Percentiles rank a stretch among this genome's conserved stretches.
Evolutionary conservation across 2,113 vertebrate genomes (phyloP).

Genomic region (Hippocampus abdominalis): DNA sequence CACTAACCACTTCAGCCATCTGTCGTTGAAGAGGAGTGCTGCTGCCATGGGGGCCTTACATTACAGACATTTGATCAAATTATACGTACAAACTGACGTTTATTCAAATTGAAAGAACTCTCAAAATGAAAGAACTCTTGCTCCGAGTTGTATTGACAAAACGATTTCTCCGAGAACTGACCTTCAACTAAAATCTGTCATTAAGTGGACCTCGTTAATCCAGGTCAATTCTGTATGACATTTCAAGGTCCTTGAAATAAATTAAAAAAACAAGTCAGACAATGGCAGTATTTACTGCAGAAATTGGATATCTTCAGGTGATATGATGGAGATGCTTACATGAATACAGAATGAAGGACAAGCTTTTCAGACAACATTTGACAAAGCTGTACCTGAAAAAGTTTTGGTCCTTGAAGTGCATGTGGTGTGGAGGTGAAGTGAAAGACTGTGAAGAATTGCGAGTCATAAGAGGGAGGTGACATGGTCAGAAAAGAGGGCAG

Average conservation of each 20-base stretch:
- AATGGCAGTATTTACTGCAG: not conserved
- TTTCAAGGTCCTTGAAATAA: slow-evolving; percentile 14
- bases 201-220: not conserved
- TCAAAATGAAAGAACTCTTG: slow-evolving; percentile 31
- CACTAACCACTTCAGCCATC: slow-evolving; percentile 35
- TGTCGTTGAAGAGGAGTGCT: slow-evolving; percentile 14
- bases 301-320: not conserved
- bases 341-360: not conserved
- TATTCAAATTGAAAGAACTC: slow-evolving; percentile 35
- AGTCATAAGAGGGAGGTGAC: no score
- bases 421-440: no score
- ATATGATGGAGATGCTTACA: not conserved
- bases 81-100: slow-evolving; percentile 29
- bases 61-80: slow-evolving; percentile 38
- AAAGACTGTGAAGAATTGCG: no score
- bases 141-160: slow-evolving; percentile 10
- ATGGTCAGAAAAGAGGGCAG: no score
- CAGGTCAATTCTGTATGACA: slow-evolving; percentile 2
- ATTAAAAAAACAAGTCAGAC: not conserved
- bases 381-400: no score
- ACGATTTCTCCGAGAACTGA: not conserved
- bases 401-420: no score
- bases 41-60: slow-evolving; percentile 9
- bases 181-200: not conserved
- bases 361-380: no score